Evolutionary conservation across 2,888 invertebrate species (phyloP).

Genomic region (Slavum lentiscoides): DNA sequence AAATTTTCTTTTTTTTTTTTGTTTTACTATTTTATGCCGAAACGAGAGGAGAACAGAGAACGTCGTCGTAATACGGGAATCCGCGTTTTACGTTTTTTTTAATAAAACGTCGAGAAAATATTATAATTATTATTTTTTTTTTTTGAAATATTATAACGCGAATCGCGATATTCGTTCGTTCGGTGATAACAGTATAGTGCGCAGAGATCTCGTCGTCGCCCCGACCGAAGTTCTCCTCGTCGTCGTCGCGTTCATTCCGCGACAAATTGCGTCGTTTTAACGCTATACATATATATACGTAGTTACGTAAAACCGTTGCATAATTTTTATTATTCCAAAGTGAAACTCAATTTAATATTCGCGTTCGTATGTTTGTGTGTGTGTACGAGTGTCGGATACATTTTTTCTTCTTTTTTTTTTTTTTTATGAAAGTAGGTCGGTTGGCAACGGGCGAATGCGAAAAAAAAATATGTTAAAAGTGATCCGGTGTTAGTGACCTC

Average conservation of each 20-base stretch:
- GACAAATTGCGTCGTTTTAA: conserved; percentile 1
- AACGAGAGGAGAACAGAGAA: too few relatives aligned
- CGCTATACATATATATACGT: too few relatives aligned
- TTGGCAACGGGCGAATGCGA: conserved; percentile 34
- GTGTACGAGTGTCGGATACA: background rate
- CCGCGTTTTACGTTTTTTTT: too few relatives aligned
- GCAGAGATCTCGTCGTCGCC: background rate
- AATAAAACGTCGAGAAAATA: too few relatives aligned
- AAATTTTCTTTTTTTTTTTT: too few relatives aligned
- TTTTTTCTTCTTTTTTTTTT: background rate
- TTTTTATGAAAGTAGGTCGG: conserved; percentile 42
- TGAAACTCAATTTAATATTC: conserved; percentile 47
- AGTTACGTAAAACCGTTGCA: conserved; percentile 29
- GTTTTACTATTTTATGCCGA: too few relatives aligned
- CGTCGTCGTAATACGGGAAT: too few relatives aligned
- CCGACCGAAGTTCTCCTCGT: background rate
- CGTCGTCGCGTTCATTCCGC: conserved; percentile 11
- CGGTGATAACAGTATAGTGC: background rate
- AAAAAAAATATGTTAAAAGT: conserved; percentile 33
- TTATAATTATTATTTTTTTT: too few relatives aligned
- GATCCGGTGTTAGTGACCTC: conserved; percentile 23
- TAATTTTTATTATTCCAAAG: conserved; percentile 33
- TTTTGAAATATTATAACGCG: too few relatives aligned
- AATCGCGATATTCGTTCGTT: too few relatives aligned
- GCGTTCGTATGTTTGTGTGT: background rate